Evolutionary conservation across 2,113 vertebrate genomes (phyloP), one percentile per base, ranked within the genome.

Genomic region (Ranitomeya variabilis): DNA sequence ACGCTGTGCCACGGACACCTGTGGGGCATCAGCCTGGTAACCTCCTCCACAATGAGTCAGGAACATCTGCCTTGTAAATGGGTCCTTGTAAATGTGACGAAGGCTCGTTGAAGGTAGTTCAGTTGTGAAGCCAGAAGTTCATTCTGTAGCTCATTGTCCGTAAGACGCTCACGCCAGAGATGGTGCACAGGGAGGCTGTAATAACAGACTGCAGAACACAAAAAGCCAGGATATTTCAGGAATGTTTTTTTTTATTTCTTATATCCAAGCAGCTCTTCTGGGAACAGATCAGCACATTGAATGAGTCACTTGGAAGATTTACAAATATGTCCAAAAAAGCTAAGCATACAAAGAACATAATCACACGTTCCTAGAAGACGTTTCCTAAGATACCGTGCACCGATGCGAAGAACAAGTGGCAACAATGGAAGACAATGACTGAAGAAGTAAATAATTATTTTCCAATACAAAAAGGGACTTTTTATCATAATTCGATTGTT

Each of bases 251-350:
- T 45, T 45, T 4, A 45, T 45, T 45, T 45, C 37, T 45, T 31
- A 73, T 45, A 23, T 74, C 69, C 67, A 52, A 26, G 55, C 15
- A 85, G 51, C 52, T 85, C 83, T 85, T 74, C 67, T 85, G 69
- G 83, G 69, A 74, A 74, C 23, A 3, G 69, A 85, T 26, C 19
- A 74, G 23, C 74, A 23, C 52, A 21, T 59, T 31, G 69, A 59
- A 85, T 85, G 83, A 85, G 69, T 85, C 83, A 67, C 79, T 86
- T 79, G 37, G 45, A 66, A 14, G 59, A 54, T 79, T 66, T 79
- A 79, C 57, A 79, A 78, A 78, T 62, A 78, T 26, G 26, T 21
- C 37, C 19, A 45, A 55, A 60, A 45, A 86, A 64, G 9, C 59
- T 52, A 21, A 51, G 11, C 54, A 37, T 45, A 13, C 62, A 64